These are phyloP conservation scores for Celastrina argiolus DNA, from an alignment of 2,888 invertebrate species.

Conservation along the genomic window DNA sequence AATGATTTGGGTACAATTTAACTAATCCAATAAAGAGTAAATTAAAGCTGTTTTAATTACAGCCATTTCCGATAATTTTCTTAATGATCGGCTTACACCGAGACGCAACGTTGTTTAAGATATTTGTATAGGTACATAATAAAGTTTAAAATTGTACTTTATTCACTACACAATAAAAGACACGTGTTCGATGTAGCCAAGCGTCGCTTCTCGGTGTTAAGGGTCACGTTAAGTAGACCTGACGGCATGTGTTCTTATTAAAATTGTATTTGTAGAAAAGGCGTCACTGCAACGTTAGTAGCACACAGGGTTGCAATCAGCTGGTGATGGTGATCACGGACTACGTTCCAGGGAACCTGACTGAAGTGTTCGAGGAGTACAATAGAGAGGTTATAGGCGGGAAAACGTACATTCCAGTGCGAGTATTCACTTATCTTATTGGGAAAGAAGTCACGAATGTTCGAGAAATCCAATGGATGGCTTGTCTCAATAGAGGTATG, in stretches of 20 bases:
- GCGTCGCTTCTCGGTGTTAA: too few relatives aligned
- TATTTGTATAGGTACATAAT: too few relatives aligned
- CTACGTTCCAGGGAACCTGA: slow-evolving; percentile 92
- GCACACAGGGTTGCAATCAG: slow-evolving; percentile 88
- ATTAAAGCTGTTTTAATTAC: too few relatives aligned
- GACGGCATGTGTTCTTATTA: not conserved
- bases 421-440: slow-evolving; percentile 96
- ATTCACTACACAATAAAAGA: too few relatives aligned
- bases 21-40: too few relatives aligned
- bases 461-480: slow-evolving; percentile 94
- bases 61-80: too few relatives aligned
- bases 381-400: slow-evolving; percentile 83
- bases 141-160: too few relatives aligned
- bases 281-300: slow-evolving; percentile 53
- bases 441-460: slow-evolving; percentile 96
- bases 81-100: too few relatives aligned
- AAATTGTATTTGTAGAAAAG: slow-evolving; percentile 46
- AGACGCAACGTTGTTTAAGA: too few relatives aligned
- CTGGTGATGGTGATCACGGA: slow-evolving; percentile 98
- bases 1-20: not conserved
- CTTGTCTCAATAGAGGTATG: slow-evolving; percentile 93
- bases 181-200: too few relatives aligned
- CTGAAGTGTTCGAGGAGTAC: slow-evolving; percentile 88
- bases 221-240: not conserved
- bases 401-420: slow-evolving; percentile 84